Base-by-base conservation (phyloP, 2,113 vertebrate genomes). In the Petroica traversi region DNA sequence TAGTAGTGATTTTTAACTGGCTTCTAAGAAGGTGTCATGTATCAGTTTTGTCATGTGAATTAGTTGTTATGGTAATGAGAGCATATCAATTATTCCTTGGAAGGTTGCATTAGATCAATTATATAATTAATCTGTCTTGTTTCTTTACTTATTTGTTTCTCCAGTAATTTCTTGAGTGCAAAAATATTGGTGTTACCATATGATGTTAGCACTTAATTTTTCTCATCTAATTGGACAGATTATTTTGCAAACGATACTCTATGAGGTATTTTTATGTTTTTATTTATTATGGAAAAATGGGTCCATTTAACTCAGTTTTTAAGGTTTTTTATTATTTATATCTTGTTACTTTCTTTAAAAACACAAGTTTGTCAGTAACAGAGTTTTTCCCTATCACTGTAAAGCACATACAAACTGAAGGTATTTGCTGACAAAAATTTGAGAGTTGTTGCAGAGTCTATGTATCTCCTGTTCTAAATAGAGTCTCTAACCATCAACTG, bases 31-130 rank as follows among this genome's bases (percentile, higher is more conserved):
- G 52, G 79, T 94, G 73, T 91, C 91, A 41, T 95, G 77, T 78
- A 96, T 94, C 91, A 96, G 61, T 93, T 93, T 87, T 94, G 46
- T 85, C 40, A 92, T 83, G 48, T 58, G 40, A 93, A 94, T 87
- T 92, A 92, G 15, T 88, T 91, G 88, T 72, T 85, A 46, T 89
- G 63, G 51, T 74, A 89, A 73, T 92, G 80, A 58, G 45, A 92
- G 58, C 71, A 49, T 89, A 93, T 66, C 58, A 96, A 46, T 85
- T 94, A 95, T 88, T 69, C 34, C 49, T 73, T 69, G 49, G 45
- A 94, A 91, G 24, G 19, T 82, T 94, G 40, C 34, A 51, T 91
- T 94, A 73, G 55, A 94, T 93, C 73, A 93, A 88, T 94, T 92
- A 85, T 49, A 20, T 93, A 93, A 94, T 95, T 96, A 89, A 93